Conservation (phyloP, 2,797 vertebrate genomes). For the Ambastaia sidthimunki region DNA sequence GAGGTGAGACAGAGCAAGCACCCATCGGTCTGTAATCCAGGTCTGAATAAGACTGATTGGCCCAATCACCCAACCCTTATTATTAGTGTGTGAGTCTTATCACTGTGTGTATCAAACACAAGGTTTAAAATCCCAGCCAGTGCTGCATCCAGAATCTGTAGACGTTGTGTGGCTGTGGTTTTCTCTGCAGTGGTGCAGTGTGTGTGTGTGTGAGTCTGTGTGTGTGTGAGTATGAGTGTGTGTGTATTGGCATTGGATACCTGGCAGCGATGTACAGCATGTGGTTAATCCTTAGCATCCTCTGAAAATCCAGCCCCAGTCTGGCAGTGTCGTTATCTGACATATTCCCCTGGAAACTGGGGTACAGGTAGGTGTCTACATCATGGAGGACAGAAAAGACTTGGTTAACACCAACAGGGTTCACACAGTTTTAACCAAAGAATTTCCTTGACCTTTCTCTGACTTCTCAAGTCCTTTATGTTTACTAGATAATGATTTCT, state of each 20-base stretch:
- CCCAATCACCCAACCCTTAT: conserved; percentile 52
- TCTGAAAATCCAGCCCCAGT: conserved; percentile 92
- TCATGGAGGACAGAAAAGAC: conserved; percentile 3
- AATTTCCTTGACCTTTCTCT: neutral
- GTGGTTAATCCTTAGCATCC: conserved; percentile 89
- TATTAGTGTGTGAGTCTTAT: conserved; percentile 32
- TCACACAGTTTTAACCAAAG: neutral
- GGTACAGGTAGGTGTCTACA: conserved; percentile 80
- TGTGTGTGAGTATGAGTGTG: conserved; percentile 19
- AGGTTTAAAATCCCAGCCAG: conserved; percentile 27
- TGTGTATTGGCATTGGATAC: conserved; percentile 74
- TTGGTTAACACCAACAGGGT: neutral
- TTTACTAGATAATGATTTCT: neutral
- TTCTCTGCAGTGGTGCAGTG: conserved; percentile 18
- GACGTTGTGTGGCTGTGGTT: conserved; percentile 11
- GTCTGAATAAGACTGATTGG: conserved; percentile 59
- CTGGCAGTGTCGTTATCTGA: conserved; percentile 85
- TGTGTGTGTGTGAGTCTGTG: conserved; percentile 25
- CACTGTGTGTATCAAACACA: conserved; percentile 4
- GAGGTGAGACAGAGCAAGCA: conserved; percentile 22
- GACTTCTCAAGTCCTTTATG: neutral
- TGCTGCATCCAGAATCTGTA: conserved; percentile 21
- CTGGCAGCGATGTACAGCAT: conserved; percentile 91
- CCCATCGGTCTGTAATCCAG: conserved; percentile 44
- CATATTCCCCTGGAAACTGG: conserved; percentile 86